Evolutionary conservation across 2,888 invertebrate species (phyloP).

Genomic region (Andrena camellia): DNA sequence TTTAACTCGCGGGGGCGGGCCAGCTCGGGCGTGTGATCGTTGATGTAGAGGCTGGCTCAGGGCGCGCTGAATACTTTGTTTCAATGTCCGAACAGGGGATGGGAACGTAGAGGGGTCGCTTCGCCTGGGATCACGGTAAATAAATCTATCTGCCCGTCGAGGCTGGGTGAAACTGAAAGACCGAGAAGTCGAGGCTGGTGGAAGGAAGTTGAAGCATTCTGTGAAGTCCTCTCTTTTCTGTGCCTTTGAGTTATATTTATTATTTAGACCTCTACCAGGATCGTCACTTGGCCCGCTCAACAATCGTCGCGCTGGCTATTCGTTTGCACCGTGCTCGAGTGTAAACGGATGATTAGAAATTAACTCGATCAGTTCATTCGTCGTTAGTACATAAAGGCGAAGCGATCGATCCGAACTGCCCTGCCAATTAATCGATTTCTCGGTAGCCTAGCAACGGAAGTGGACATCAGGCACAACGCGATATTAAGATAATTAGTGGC

Average conservation of each 20-base stretch:
- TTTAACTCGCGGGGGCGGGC: constrained; percentile 56
- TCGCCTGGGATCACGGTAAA: constrained; percentile 22
- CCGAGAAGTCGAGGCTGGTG: too few relatives aligned
- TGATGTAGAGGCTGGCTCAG: constrained; percentile 62
- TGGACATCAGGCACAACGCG: background rate
- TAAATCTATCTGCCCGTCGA: constrained; percentile 29
- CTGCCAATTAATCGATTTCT: constrained; percentile 11
- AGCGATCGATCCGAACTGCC: background rate
- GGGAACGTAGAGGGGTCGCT: constrained; percentile 26
- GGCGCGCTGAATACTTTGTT: constrained; percentile 59
- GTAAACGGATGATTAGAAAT: too few relatives aligned
- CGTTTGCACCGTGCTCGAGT: too few relatives aligned
- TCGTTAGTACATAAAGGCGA: too few relatives aligned
- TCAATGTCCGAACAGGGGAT: constrained; percentile 39
- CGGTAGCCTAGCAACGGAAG: background rate
- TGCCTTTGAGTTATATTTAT: background rate
- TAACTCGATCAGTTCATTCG: too few relatives aligned
- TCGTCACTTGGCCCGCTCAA: too few relatives aligned
- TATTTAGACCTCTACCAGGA: too few relatives aligned
- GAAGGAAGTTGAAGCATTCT: background rate
- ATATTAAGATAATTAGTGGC: constrained; percentile 54
- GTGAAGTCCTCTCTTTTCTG: background rate
- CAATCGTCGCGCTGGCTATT: too few relatives aligned
- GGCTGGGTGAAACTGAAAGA: background rate
- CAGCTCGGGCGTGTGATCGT: constrained; percentile 65